Evolutionary conservation across 1,140 invertebrate genomes (phyloP).

Genomic region (Drosophila pandora): DNA sequence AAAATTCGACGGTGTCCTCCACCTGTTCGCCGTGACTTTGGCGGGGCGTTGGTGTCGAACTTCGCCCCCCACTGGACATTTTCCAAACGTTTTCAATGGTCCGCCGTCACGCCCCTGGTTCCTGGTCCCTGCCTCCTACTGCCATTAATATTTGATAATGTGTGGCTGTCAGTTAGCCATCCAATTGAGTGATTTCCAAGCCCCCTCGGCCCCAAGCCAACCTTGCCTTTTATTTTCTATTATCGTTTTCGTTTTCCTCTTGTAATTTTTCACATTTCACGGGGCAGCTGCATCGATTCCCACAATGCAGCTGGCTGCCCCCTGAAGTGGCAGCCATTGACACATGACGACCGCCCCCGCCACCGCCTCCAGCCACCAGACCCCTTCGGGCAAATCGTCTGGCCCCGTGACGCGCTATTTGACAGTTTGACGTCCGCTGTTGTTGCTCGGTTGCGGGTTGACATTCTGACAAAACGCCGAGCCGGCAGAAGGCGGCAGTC

Average conservation of each 20-base stretch:
- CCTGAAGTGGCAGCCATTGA: slow-evolving; percentile 55
- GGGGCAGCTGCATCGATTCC: slow-evolving; percentile 62
- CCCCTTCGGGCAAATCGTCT: slow-evolving; percentile 18
- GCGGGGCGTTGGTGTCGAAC: slow-evolving; percentile 74
- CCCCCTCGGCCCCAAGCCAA: not conserved
- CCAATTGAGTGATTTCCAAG: slow-evolving; percentile 78
- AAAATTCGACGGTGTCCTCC: slow-evolving; percentile 28
- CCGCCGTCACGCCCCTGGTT: slow-evolving; percentile 13
- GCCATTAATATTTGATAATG: slow-evolving; percentile 81
- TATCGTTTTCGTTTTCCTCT: slow-evolving; percentile 36
- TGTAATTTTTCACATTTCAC: slow-evolving; percentile 60
- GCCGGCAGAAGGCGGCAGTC: not conserved
- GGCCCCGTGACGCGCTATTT: slow-evolving; percentile 36
- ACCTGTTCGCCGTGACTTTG: slow-evolving; percentile 42
- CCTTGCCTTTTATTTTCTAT: slow-evolving; percentile 44
- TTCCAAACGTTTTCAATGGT: slow-evolving; percentile 72
- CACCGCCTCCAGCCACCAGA: not conserved
- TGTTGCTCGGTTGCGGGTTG: slow-evolving; percentile 53
- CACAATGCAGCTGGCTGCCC: slow-evolving; percentile 36
- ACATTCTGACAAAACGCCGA: slow-evolving; percentile 71
- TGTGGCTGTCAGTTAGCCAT: slow-evolving; percentile 76
- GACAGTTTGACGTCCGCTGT: slow-evolving; percentile 67
- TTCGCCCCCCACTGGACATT: slow-evolving; percentile 34
- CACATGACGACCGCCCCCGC: slow-evolving; percentile 15
- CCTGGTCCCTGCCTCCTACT: too few species aligned